A percentile compares a stretch with the other conserved stretches of the same genome.
Evolutionary conservation across 2,888 invertebrate genomes (phyloP).

Genomic region (Acanthosepion esculentum): DNA sequence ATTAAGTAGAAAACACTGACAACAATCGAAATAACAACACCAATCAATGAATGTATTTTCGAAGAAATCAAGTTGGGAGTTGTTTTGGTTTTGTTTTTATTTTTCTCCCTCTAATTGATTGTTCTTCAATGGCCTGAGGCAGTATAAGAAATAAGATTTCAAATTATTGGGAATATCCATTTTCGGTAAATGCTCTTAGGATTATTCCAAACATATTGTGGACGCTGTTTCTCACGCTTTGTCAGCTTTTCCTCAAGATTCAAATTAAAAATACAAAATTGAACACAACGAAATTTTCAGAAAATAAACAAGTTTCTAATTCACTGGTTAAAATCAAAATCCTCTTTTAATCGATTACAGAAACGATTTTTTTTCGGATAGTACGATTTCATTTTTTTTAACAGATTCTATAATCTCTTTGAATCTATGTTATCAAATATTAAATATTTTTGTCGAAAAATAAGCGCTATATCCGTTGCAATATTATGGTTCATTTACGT

Average conservation of each 20-base stretch:
- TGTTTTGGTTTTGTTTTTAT: not conserved
- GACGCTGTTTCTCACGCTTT: constrained; percentile 3
- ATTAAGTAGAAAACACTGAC: not conserved
- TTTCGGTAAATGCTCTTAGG: not conserved
- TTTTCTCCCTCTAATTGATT: not conserved
- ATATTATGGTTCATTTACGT: not conserved
- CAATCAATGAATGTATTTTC: not conserved
- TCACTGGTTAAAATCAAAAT: not conserved
- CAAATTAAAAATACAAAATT: not conserved
- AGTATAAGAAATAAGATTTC: not conserved
- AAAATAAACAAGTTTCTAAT: constrained; percentile 3
- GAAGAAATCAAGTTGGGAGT: not conserved
- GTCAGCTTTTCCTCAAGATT: not conserved
- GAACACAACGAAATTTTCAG: not conserved
- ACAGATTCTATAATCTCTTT: not conserved
- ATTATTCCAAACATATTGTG: not conserved
- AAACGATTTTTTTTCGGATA: not conserved
- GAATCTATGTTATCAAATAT: not conserved
- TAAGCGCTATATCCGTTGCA: not conserved
- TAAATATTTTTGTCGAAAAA: not conserved
- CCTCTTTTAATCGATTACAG: not conserved
- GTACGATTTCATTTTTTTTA: not conserved
- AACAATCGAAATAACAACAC: not conserved
- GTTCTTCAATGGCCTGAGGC: not conserved
- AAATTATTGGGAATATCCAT: not conserved